Base-by-base conservation (phyloP, 2,113 vertebrate genomes). In the Rhea pennata region DNA sequence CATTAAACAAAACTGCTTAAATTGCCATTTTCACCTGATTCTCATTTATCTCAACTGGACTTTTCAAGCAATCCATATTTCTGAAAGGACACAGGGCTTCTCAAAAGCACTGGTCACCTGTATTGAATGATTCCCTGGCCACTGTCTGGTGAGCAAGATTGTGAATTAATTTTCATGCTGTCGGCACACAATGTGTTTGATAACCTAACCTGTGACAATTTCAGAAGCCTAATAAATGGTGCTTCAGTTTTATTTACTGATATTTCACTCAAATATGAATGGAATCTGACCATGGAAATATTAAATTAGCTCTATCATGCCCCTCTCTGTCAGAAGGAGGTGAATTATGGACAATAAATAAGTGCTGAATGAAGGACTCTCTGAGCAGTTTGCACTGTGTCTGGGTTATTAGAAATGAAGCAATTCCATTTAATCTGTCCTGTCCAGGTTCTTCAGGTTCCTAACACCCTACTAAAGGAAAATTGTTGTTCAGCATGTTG, bases 181-280 rank as follows among this genome's bases (percentile, higher is more conserved):
- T 92, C 27, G 1, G 58, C 90, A 79, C 78, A 87, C 87, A 48
- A 0, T 77, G 67, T 96, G 83, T 86, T 96, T 96, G 96, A 97
- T 97, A 96, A 97, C 91, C 96, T 96, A 95, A 95, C 95, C 95
- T 92, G 72, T 97, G 97, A 96, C 96, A 96, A 97, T 96, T 96
- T 88, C 90, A 95, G 96, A 87, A 95, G 70, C 77, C 82, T 97
- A 97, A 96, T 97, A 97, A 97, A 97, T 97, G 84, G 62, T 88
- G 66, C 93, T 97, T 96, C 97, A 93, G 83, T 94, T 96, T 97
- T 96, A 96, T 97, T 98, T 97, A 97, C 96, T 97, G 97, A 97
- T 97, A 96, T 96, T 97, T 97, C 91, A 84, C 88, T 97, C 96
- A 93, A 95, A 97, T 96, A 95, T 96, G 94, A 97, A 96, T 96